Conservation (phyloP, 2,888 invertebrate genomes). For the Molanna angustata region DNA sequence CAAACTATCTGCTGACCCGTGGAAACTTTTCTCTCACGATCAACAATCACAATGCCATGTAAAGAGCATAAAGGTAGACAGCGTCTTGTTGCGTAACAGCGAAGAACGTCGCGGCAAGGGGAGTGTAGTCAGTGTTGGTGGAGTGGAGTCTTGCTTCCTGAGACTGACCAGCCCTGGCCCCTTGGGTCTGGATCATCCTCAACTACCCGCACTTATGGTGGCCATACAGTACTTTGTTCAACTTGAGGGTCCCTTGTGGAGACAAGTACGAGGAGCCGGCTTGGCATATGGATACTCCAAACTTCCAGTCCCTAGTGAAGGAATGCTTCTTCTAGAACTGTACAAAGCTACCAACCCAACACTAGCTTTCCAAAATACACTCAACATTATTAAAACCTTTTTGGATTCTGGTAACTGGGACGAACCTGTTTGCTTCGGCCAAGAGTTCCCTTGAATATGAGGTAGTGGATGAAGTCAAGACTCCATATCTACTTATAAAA, state of each 20-base stretch:
- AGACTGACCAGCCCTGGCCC: constrained; percentile 67
- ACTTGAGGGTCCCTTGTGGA: constrained; percentile 89
- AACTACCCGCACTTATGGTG: constrained; percentile 71
- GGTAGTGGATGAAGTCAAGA: constrained; percentile 77
- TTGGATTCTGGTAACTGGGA: constrained; percentile 66
- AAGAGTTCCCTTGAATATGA: constrained; percentile 85
- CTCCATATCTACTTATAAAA: constrained; percentile 68
- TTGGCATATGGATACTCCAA: constrained; percentile 78
- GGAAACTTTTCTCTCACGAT: constrained; percentile 57
- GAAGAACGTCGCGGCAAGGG: constrained; percentile 48
- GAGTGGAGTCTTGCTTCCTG: constrained; percentile 76
- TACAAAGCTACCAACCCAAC: constrained; percentile 75
- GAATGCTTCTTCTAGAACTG: constrained; percentile 68
- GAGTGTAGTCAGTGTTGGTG: constrained; percentile 75
- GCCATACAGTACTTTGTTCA: constrained; percentile 85
- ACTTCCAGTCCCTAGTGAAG: constrained; percentile 62
- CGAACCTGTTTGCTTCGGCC: constrained; percentile 75
- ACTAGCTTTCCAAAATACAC: constrained; percentile 76
- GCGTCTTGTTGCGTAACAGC: constrained; percentile 40
- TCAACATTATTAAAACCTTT: constrained; percentile 65
- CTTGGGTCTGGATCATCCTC: constrained; percentile 57
- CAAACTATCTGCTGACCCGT: constrained; percentile 52
- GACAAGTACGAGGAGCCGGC: constrained; percentile 81
- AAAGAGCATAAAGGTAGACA: too few relatives aligned
- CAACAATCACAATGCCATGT: too few relatives aligned